phyloP scores from a whole-genome alignment of 1,140 invertebrate species.

The Drosophila santomea region DNA sequence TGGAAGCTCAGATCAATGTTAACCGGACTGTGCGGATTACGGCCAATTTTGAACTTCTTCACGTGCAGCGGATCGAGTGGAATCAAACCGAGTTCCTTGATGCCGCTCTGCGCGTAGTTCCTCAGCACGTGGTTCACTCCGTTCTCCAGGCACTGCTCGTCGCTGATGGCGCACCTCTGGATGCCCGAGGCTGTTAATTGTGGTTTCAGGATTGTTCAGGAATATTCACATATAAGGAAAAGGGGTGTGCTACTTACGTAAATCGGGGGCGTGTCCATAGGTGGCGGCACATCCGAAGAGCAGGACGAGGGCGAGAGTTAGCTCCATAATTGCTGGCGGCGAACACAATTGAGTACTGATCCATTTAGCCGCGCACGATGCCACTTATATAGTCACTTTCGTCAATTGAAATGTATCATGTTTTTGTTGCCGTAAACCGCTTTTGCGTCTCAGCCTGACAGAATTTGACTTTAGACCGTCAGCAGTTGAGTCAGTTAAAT shows the following conservation, averaged over 20 bases:
- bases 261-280: conserved; percentile 19
- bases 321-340: conserved; percentile 29
- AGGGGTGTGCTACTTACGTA: conserved; percentile 13
- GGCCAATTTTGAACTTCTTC: conserved; percentile 60
- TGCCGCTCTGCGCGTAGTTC: conserved; percentile 49
- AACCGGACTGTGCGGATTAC: conserved; percentile 68
- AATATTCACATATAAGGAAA: background rate
- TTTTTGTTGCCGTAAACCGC: conserved; percentile 30
- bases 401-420: conserved; percentile 35
- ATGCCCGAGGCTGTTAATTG: conserved; percentile 36
- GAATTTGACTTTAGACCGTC: conserved; percentile 73
- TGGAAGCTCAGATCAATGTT: conserved; percentile 76
- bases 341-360: conserved; percentile 45
- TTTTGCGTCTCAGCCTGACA: conserved; percentile 63
- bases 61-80: conserved; percentile 69
- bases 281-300: conserved; percentile 12
- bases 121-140: conserved; percentile 53
- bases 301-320: conserved; percentile 20
- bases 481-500: conserved; percentile 60
- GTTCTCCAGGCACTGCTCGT: conserved; percentile 56
- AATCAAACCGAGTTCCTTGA: conserved; percentile 51
- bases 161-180: conserved; percentile 41
- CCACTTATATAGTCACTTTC: conserved; percentile 59
- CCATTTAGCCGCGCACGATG: conserved; percentile 15
- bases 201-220: too few relatives aligned